These are phyloP conservation scores for Acanthosepion esculentum DNA, from an alignment of 2,888 invertebrate genomes.

Conservation along the genomic window DNA sequence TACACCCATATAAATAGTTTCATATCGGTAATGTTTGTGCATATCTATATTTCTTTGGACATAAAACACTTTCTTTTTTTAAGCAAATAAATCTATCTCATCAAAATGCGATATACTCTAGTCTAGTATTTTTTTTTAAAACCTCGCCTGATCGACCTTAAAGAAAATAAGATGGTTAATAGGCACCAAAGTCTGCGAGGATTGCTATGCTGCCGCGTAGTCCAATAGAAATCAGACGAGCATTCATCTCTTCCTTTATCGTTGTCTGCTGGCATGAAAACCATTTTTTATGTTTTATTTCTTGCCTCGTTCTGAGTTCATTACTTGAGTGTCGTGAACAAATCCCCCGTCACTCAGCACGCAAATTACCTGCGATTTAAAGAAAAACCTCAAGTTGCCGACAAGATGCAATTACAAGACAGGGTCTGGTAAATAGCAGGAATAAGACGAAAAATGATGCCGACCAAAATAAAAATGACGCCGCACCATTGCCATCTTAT, in stretches of 20 bases:
- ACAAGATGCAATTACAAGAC: neutral
- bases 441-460: neutral
- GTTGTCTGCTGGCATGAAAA: neutral
- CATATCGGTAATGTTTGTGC: too few relatives aligned
- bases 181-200: neutral
- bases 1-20: too few relatives aligned
- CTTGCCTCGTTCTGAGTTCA: neutral
- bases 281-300: neutral
- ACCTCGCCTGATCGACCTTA: neutral
- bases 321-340: neutral
- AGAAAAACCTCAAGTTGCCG: neutral
- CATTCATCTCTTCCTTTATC: neutral
- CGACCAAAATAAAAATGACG: neutral
- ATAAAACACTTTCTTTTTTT: neutral
- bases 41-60: neutral
- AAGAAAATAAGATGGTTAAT: neutral
- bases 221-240: neutral
- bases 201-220: neutral
- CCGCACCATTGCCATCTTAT: neutral
- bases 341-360: neutral
- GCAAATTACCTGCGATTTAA: constrained; percentile 16
- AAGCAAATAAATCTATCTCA: neutral
- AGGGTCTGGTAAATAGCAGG: neutral
- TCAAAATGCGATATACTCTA: neutral
- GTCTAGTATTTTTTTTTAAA: neutral